Base-by-base conservation (phyloP, 2,113 vertebrate genomes). In the Polyodon spathula region DNA sequence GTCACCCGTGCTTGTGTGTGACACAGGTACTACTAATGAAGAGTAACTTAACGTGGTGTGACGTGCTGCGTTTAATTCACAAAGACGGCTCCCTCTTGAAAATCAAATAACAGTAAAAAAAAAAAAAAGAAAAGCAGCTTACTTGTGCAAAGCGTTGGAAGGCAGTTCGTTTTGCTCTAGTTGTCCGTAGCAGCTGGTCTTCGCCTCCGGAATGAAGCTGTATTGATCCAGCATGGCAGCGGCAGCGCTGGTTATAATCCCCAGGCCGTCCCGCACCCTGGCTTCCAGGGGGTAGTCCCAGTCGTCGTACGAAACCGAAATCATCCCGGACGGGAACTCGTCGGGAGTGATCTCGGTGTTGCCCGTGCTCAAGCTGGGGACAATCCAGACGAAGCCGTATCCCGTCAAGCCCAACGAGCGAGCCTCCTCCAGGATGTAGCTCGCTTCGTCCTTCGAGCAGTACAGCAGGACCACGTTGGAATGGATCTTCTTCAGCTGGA, bases 321-420 rank as follows among this genome's bases (percentile, higher is more conserved):
- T 92, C 73, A 99, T 92, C 56, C 96, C 96, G 0, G 90, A 88
- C 1, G 96, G 96, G 72, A 98, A 97, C 63, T 91, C 86, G 1
- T 89, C 88, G 0, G 95, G 93, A 5, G 86, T 93, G 70, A 93
- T 79, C 42, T 95, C 92, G 2, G 90, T 90, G 82, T 95, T 94
- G 14, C 93, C 92, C 0, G 92, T 91, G 57, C 95, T 93, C 68
- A 93, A 68, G 50, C 93, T 97, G 39, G 96, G 93, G 64, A 97
- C 90, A 15, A 99, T 94, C 96, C 96, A 99, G 84, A 97, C 95
- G 85, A 90, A 97, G 59, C 95, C 95, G 0, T 93, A 97, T 1
- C 94, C 96, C 0, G 93, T 99, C 8, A 99, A 87, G 61, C 95
- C 96, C 3, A 99, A 84, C 0, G 95, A 97, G 1, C 93, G 93